Evolutionary conservation across 2,113 vertebrate genomes (phyloP).

Genomic region (Arvicanthis niloticus): DNA sequence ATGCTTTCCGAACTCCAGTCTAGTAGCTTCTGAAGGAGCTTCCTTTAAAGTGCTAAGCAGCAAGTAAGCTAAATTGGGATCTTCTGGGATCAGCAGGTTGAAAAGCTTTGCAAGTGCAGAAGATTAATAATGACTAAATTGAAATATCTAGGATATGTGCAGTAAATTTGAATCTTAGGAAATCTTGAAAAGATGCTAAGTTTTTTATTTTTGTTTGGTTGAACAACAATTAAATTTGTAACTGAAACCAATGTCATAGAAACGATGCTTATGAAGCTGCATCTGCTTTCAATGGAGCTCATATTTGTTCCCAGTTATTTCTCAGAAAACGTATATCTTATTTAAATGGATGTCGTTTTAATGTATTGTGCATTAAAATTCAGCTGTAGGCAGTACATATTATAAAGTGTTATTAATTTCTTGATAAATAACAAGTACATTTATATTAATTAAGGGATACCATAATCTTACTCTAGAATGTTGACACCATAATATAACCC

Average conservation of each 20-base stretch:
- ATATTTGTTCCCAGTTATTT: conserved; percentile 43
- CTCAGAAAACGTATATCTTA: conserved; percentile 47
- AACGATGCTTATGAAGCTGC: conserved; percentile 61
- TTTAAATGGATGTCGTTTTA: conserved; percentile 64
- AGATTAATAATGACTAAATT: conserved; percentile 74
- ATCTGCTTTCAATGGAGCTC: conserved; percentile 72
- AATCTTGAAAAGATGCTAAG: conserved; percentile 65
- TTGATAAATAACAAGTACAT: conserved; percentile 46
- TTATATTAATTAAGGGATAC: conserved; percentile 54
- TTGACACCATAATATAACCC: conserved; percentile 15
- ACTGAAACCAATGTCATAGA: conserved; percentile 48
- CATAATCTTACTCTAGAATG: conserved; percentile 32
- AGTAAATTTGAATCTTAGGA: conserved; percentile 48
- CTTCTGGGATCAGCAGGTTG: conserved; percentile 61
- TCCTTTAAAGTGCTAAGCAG: conserved; percentile 40
- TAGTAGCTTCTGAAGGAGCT: conserved; percentile 72
- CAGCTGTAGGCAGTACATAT: conserved; percentile 15
- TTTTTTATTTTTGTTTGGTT: conserved; percentile 62
- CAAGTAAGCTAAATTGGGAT: conserved; percentile 60
- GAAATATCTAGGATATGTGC: conserved; percentile 58
- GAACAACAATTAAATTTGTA: conserved; percentile 50
- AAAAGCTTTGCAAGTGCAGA: conserved; percentile 68
- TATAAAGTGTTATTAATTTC: conserved; percentile 53
- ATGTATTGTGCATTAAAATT: conserved; percentile 64
- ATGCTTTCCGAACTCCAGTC: conserved; percentile 75